Evolutionary conservation across 2,113 vertebrate genomes (phyloP).

Genomic region (Desmodus rotundus): DNA sequence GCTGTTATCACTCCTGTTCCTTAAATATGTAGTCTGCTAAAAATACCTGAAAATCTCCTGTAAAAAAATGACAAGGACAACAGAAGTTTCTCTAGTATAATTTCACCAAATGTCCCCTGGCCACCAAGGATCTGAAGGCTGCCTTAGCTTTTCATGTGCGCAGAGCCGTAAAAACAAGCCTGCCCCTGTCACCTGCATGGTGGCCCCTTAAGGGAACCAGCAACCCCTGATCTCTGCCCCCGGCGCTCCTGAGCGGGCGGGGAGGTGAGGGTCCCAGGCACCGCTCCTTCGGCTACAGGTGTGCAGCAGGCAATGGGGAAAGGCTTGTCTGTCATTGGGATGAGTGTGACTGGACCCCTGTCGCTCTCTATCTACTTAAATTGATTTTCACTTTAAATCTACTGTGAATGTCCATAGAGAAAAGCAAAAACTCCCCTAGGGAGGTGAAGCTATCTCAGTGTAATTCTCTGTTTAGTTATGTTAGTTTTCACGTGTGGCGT

Average conservation of each 20-base stretch:
- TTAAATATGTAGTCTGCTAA: not conserved
- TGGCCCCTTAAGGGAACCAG: not conserved
- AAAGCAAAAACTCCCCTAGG: not conserved
- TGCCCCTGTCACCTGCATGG: not conserved
- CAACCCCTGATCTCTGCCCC: not conserved
- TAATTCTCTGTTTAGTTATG: not conserved
- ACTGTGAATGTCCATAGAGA: not conserved
- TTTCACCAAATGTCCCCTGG: not conserved
- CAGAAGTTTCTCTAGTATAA: not conserved
- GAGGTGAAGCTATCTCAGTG: not conserved
- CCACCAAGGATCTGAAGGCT: not conserved
- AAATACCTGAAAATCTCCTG: not conserved
- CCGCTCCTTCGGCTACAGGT: not conserved
- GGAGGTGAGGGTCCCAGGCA: not conserved
- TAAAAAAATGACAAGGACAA: not conserved
- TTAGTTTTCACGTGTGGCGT: not conserved
- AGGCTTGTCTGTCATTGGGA: conserved; percentile 5
- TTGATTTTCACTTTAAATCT: not conserved
- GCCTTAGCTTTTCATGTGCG: not conserved
- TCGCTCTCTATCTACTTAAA: conserved; percentile 29
- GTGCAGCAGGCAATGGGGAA: not conserved
- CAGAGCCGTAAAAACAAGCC: not conserved
- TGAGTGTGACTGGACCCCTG: conserved; percentile 47
- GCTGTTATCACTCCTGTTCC: not conserved
- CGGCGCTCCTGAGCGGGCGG: not conserved